Evolutionary conservation across 2,888 invertebrate genomes (phyloP).

Genomic region (Brachyptera risi): DNA sequence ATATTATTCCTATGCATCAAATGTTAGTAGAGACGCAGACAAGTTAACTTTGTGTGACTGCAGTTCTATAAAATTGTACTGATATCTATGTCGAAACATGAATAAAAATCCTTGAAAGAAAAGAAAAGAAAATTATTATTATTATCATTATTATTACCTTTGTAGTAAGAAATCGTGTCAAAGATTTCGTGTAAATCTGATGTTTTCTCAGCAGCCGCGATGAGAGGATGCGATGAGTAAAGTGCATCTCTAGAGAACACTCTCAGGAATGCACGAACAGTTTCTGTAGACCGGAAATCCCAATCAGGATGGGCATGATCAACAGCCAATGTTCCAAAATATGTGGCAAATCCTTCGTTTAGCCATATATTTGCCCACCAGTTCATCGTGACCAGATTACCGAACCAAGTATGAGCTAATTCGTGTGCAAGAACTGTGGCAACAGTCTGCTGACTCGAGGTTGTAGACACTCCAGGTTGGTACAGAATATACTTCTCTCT

Average conservation of each 20-base stretch:
- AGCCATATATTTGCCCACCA: constrained; percentile 32
- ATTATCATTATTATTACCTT: constrained; percentile 48
- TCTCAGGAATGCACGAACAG: constrained; percentile 42
- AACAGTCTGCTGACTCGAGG: constrained; percentile 11
- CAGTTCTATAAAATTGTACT: no score
- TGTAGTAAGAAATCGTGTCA: constrained; percentile 50
- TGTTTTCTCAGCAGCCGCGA: constrained; percentile 44
- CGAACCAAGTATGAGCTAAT: constrained; percentile 30
- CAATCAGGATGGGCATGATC: constrained; percentile 51
- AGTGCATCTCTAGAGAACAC: constrained; percentile 45
- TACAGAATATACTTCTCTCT: constrained; percentile 28
- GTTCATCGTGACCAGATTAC: constrained; percentile 27
- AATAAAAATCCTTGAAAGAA: no score
- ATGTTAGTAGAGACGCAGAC: no score
- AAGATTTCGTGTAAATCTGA: constrained; percentile 48
- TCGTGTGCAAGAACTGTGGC: constrained; percentile 27
- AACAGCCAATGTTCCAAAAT: constrained; percentile 45
- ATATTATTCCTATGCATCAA: no score
- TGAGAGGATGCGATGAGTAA: constrained; percentile 47
- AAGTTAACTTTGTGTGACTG: no score
- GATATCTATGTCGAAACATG: no score
- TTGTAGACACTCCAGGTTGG: constrained; percentile 34
- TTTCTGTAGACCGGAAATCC: constrained; percentile 54
- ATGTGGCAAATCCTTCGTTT: constrained; percentile 37
- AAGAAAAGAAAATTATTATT: no score